These are phyloP conservation scores for Nematopogon swammerdamellus DNA, from an alignment of 2,888 invertebrate species.

Conservation along the genomic window DNA sequence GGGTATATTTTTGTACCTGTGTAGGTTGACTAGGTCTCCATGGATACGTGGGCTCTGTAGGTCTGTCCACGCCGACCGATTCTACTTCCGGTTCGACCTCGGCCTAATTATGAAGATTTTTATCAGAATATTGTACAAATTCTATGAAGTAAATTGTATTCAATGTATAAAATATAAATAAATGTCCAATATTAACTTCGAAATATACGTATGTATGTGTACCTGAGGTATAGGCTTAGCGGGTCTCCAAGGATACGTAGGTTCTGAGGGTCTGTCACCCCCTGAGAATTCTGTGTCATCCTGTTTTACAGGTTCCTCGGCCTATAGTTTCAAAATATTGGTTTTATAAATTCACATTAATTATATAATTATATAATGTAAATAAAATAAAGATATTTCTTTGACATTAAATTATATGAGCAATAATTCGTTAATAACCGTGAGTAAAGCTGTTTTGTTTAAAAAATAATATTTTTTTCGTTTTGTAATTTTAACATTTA, in stretches of 20 bases:
- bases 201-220: conserved; percentile 20
- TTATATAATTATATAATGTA: no score
- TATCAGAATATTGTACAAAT: no score
- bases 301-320: background rate
- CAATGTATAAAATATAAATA: no score
- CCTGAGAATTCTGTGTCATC: background rate
- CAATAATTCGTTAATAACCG: no score
- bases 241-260: conserved; percentile 33
- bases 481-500: no score
- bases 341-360: no score
- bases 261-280: conserved; percentile 12
- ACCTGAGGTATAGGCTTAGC: conserved; percentile 32
- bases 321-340: background rate
- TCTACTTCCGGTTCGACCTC: background rate
- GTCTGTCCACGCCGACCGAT: background rate
- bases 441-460: no score
- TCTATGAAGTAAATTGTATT: no score
- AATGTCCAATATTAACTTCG: no score
- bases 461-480: no score
- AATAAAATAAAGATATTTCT: no score
- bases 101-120: background rate
- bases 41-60: conserved; percentile 1
- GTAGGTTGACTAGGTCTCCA: conserved; percentile 1
- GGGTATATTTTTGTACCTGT: background rate
- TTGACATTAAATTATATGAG: no score